phyloP scores from a whole-genome alignment of 2,797 vertebrate genomes.

The Hydrophis major region DNA sequence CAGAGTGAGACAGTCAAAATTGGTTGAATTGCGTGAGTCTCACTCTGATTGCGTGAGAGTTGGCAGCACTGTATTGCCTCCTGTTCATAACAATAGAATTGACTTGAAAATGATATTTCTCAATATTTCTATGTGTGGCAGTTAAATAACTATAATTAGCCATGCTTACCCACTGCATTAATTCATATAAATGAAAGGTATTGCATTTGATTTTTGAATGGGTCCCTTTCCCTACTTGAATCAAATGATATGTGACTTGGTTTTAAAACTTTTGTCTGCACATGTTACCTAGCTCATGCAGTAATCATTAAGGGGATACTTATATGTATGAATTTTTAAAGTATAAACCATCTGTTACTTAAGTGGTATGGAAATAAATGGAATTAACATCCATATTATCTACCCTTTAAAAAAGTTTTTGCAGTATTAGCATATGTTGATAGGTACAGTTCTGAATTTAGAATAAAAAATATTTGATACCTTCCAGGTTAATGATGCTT shows the following conservation, averaged over 20 bases:
- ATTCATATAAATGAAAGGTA: neutral
- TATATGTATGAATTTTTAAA: neutral
- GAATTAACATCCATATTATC: constrained; percentile 24
- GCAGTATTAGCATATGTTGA: constrained; percentile 30
- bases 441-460: constrained; percentile 46
- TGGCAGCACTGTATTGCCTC: neutral
- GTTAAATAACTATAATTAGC: neutral
- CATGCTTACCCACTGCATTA: neutral
- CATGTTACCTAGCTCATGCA: neutral
- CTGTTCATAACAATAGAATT: neutral
- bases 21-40: no score
- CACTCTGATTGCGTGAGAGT: no score
- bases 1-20: no score
- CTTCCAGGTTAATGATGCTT: constrained; percentile 30
- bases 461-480: constrained; percentile 36
- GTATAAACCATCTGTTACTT: neutral
- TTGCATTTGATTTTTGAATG: neutral
- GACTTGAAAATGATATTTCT: neutral
- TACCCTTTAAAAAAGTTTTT: neutral
- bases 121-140: neutral
- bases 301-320: neutral
- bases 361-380: neutral
- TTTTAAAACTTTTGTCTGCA: neutral
- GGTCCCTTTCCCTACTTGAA: neutral
- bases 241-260: neutral